Percentiles rank a stretch among this genome's conserved stretches.
These are phyloP conservation scores for Mobula birostris DNA, from an alignment of 2,113 vertebrate species.

Conservation along the genomic window DNA sequence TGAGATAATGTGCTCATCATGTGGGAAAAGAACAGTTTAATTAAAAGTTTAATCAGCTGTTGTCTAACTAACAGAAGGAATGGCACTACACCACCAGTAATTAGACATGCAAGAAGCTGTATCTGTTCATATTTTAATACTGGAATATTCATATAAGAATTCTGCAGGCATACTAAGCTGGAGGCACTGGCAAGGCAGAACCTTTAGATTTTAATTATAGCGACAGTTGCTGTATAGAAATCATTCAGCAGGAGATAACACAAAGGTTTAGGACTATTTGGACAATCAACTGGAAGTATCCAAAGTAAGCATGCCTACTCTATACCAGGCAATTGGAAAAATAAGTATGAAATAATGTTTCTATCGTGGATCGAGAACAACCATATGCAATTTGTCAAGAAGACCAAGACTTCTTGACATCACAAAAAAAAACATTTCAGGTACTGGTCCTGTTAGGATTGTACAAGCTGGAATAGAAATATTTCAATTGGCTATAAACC, in stretches of 20 bases:
- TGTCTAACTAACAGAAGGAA: not conserved
- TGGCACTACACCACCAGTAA: not conserved
- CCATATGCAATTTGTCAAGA: too few relatives aligned
- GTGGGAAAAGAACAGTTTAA: not conserved
- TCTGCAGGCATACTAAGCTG: not conserved
- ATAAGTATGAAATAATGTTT: not conserved
- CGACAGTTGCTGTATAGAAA: not conserved
- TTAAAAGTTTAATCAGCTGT: not conserved
- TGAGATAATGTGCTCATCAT: not conserved
- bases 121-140: not conserved
- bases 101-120: not conserved
- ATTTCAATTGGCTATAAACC: too few relatives aligned
- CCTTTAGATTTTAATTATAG: not conserved
- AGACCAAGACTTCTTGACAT: too few relatives aligned
- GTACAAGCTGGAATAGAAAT: too few relatives aligned
- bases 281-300: not conserved
- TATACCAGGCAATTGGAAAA: not conserved
- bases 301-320: not conserved
- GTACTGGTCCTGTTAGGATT: too few relatives aligned
- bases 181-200: not conserved
- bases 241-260: not conserved
- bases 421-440: too few relatives aligned
- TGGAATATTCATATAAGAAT: constrained; percentile 6
- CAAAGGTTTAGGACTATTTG: not conserved
- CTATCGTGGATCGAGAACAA: not conserved